Evolutionary conservation across 2,797 vertebrate species (phyloP).

Genomic region (Catharus ustulatus): DNA sequence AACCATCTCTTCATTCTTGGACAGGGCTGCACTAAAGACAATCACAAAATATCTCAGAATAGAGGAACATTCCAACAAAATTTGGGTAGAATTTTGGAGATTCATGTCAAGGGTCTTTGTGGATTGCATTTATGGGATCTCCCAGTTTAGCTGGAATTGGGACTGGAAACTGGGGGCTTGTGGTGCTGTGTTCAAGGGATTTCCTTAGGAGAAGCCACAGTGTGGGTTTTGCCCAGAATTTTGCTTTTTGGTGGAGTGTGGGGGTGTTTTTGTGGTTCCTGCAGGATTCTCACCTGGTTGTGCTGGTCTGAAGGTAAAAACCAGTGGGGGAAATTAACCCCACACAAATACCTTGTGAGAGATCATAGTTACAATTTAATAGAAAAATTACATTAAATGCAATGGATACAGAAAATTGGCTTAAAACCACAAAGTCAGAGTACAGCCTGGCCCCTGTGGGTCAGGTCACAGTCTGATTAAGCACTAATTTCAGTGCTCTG

Average conservation of each 20-base stretch:
- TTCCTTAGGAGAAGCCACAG: not conserved
- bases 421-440: not conserved
- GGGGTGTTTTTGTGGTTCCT: not conserved
- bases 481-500: not conserved
- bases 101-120: not conserved
- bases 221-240: not conserved
- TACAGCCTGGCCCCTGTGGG: not conserved
- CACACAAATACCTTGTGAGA: not conserved
- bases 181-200: too few relatives aligned
- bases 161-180: rapidly evolving
- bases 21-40: rapidly evolving
- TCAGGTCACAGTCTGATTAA: not conserved
- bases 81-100: not conserved
- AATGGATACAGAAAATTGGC: not conserved
- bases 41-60: too few relatives aligned
- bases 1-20: not conserved
- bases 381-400: not conserved
- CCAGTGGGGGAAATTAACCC: not conserved
- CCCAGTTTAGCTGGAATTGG: not conserved
- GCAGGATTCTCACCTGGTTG: not conserved
- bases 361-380: not conserved
- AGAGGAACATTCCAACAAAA: too few relatives aligned
- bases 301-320: not conserved
- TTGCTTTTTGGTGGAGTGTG: not conserved
- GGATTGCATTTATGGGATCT: not conserved